These are phyloP conservation scores for Drosophila equinoxialis DNA, from an alignment of 1,140 invertebrate genomes.

Conservation along the genomic window DNA sequence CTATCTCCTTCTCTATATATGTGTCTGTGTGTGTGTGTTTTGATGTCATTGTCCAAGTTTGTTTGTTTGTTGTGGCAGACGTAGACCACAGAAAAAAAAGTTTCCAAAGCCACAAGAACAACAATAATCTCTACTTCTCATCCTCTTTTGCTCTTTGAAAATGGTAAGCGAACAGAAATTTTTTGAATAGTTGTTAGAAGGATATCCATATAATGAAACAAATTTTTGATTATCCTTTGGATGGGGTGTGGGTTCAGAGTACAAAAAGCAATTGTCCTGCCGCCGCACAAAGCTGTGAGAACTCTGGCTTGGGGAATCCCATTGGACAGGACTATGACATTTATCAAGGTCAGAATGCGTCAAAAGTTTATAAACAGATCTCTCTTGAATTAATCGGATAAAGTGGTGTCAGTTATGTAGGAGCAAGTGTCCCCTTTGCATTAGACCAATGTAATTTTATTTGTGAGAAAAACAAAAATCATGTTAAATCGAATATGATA, in stretches of 20 bases:
- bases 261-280: slow-evolving; percentile 8
- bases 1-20: background rate
- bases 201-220: slow-evolving; percentile 11
- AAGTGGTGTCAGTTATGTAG: too few relatives aligned
- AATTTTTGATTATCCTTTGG: background rate
- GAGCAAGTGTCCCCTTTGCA: too few relatives aligned
- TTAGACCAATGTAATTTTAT: too few relatives aligned
- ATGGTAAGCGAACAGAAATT: slow-evolving; percentile 6
- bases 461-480: too few relatives aligned
- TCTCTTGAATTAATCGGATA: too few relatives aligned
- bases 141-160: background rate
- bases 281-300: background rate
- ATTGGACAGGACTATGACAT: background rate
- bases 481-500: too few relatives aligned
- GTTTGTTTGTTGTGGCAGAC: slow-evolving; percentile 17
- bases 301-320: background rate
- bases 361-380: background rate
- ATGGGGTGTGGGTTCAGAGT: background rate
- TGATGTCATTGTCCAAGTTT: slow-evolving; percentile 28
- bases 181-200: slow-evolving; percentile 7
- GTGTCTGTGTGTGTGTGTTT: slow-evolving; percentile 14
- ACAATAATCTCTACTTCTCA: background rate
- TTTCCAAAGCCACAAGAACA: slow-evolving; percentile 10
- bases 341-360: background rate
- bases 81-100: background rate